Base-by-base conservation (phyloP, 2,113 vertebrate genomes). In the Hyla sarda region DNA sequence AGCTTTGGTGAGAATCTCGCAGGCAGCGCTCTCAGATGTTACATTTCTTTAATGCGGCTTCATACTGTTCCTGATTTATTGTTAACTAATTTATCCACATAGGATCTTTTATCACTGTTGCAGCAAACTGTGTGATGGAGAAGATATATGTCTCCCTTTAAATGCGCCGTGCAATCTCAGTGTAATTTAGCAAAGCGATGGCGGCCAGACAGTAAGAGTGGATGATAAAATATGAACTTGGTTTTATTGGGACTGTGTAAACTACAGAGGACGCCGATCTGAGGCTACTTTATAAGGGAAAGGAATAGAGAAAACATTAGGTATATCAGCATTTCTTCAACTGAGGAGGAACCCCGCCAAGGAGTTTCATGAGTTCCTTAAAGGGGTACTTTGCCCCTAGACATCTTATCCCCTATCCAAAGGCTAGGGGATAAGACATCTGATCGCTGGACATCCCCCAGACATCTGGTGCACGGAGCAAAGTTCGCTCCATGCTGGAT, bases 31-130 rank as follows among this genome's bases (percentile, higher is more conserved):
- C 45, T 76, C 73, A 76, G 73, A 47, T 76, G 73, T 28, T 76
- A 76, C 73, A 76, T 76, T 19, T 76, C 73, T 41, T 10, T 77
- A 77, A 77, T 77, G 74, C 48, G 47, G 14, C 74, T 77, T 32
- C 74, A 28, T 54, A 48, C 74, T 77, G 74, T 54, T 77, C 48
- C 48, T 77, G 74, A 77, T 77, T 77, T 77, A 77, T 77, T 21
- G 74, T 30, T 9, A 17, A 17, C 74, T 30, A 30, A 54, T 77
- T 50, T 54, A 77, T 77, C 48, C 47, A 50, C 73, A 25, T 28
- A 9, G 47, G 28, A 77, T 77, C 74, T 30, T 77, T 77, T 77
- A 77, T 77, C 74, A 77, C 74, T 77, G 72, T 74, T 47, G 37
- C 41, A 28, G 16, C 74, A 32, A 30, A 19, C 47, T 54, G 48